Evolutionary conservation across 2,888 invertebrate species (phyloP), one percentile per base, ranked within the genome.

Genomic region (Xestobium rufovillosum): DNA sequence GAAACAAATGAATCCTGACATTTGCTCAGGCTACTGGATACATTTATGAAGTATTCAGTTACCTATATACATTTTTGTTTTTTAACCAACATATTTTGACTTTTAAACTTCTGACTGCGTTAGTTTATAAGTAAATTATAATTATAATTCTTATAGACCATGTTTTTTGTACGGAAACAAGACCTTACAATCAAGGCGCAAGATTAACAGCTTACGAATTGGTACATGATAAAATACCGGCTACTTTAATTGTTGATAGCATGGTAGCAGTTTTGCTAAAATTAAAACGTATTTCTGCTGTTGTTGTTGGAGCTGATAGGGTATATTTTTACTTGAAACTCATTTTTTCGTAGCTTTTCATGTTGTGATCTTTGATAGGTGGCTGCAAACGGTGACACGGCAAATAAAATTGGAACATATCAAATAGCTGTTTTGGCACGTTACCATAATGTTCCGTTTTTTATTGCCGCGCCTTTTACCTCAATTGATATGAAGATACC

Each of bases 381-480:
- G 17, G 91, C 89, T 9, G 80, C 83, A 2, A 98, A 98, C 66
- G 98, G 98, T 1, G 97, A 99, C 63, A 96, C 96, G 0, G 97
- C 97, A 1, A 98, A 98, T 64, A 98, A 98, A 76, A 95, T 97
- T 59, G 97, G 95, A 53, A 92, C 92, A 9, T 92, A 91, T 62
- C 91, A 92, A 73, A 83, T 97, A 57, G 94, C 96, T 0, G 85
- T 97, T 31, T 73, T 87, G 29, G 94, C 96, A 1, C 84, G 87
- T 56, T 71, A 90, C 65, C 95, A 97, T 59, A 75, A 75, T 17
- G 84, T 97, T 41, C 92, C 95, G 36, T 97, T 98, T 65, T 97
- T 89, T 65, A 83, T 97, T 13, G 95, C 94, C 2, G 94, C 95
- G 3, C 96, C 97, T 0, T 74, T 83, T 31, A 91, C 92, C 3